Percentiles rank a stretch among this genome's conserved stretches.
Evolutionary conservation across 2,113 vertebrate species (phyloP).

Genomic region (Myrmophylax atrothorax): DNA sequence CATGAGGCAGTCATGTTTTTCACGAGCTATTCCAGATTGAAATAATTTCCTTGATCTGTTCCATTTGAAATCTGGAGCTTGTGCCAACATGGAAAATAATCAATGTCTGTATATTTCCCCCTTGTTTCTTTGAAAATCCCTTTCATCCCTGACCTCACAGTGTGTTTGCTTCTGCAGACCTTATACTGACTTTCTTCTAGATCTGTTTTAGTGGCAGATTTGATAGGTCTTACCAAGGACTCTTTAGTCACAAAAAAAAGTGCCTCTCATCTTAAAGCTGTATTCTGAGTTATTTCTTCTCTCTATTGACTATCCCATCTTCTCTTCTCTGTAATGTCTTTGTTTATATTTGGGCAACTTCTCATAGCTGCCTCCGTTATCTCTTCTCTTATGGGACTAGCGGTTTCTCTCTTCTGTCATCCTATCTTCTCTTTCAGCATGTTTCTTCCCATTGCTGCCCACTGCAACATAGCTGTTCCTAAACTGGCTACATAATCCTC

Average conservation of each 20-base stretch:
- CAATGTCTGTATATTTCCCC: not conserved
- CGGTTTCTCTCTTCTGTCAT: not conserved
- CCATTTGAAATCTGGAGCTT: not conserved
- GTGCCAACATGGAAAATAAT: not conserved
- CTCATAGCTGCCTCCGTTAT: not conserved
- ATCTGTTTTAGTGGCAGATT: not conserved
- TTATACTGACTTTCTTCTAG: not conserved
- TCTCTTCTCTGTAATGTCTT: slow-evolving; percentile 14
- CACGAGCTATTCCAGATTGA: not conserved
- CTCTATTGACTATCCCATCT: not conserved
- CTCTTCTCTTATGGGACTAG: not conserved
- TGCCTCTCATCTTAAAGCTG: not conserved
- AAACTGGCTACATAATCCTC: slow-evolving; percentile 27
- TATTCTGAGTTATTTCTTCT: not conserved
- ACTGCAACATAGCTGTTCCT: not conserved
- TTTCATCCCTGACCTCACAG: not conserved
- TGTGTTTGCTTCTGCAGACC: not conserved
- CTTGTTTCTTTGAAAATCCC: not conserved
- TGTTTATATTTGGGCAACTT: slow-evolving; percentile 16
- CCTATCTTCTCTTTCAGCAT: not conserved
- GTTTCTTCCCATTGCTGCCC: not conserved
- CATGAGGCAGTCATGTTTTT: rapidly evolving
- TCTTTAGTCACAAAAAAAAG: not conserved
- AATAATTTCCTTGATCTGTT: not conserved
- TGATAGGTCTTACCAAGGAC: not conserved